Conservation (phyloP, 2,113 vertebrate genomes). For the Aptenodytes patagonicus region DNA sequence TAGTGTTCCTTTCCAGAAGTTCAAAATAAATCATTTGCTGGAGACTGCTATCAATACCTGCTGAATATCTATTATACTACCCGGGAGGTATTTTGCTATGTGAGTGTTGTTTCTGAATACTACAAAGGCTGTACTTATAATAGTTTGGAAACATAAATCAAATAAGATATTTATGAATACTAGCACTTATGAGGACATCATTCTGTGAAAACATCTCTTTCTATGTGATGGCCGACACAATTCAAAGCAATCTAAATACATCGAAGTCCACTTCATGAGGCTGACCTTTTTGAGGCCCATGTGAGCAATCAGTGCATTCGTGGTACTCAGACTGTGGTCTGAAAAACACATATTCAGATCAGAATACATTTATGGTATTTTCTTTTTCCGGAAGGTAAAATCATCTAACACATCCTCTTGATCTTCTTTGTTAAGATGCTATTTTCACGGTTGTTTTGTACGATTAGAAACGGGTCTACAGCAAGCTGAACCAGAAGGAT, state of each 20-base stretch:
- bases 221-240: neutral
- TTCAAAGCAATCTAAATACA: neutral
- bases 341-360: neutral
- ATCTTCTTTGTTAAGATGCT: neutral
- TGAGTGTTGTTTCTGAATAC: neutral
- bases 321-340: neutral
- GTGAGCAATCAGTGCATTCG: neutral
- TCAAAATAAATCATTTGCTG: neutral
- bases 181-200: neutral
- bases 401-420: neutral
- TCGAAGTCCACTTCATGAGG: neutral
- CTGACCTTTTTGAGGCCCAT: neutral
- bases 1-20: neutral
- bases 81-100: neutral
- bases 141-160: neutral
- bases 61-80: neutral
- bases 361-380: neutral
- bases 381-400: neutral
- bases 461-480: neutral
- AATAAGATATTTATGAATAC: neutral
- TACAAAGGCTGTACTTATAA: neutral
- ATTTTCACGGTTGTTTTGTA: neutral
- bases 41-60: neutral
- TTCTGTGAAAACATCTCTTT: neutral
- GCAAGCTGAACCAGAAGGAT: neutral